These are phyloP conservation scores for Serrognathus titanus DNA, from an alignment of 2,888 invertebrate genomes.

Conservation along the genomic window DNA sequence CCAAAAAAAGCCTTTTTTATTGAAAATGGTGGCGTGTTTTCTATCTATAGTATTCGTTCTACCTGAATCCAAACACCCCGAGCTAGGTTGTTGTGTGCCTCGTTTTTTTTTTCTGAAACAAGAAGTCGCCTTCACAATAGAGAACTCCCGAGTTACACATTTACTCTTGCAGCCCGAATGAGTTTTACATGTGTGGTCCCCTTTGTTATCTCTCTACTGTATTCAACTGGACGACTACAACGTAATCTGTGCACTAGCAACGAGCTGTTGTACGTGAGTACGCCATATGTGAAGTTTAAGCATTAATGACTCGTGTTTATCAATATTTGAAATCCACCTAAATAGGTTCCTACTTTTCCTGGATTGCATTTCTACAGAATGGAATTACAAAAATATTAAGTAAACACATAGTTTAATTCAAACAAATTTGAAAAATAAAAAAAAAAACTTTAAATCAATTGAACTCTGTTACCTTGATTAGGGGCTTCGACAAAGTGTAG, in stretches of 20 bases:
- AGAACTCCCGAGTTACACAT: conserved; percentile 31
- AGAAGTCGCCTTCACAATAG: conserved; percentile 20
- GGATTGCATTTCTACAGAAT: too few species aligned
- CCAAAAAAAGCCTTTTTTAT: neutral
- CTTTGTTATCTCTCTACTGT: neutral
- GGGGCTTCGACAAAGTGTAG: too few species aligned
- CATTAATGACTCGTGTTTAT: conserved; percentile 23
- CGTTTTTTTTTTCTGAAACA: neutral
- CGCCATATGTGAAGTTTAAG: conserved; percentile 24
- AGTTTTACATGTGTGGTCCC: conserved; percentile 9
- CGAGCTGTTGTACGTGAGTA: conserved; percentile 11
- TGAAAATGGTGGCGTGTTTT: neutral
- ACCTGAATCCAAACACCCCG: conserved; percentile 1
- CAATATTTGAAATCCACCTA: conserved; percentile 13
- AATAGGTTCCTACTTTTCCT: too few species aligned
- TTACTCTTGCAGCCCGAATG: conserved; percentile 16
- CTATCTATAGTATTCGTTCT: neutral
- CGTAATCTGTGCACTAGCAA: conserved; percentile 15
- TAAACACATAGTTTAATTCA: too few species aligned
- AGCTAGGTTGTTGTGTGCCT: neutral
- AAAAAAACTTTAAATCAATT: too few species aligned
- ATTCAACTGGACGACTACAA: conserved; percentile 15
- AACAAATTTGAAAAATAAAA: too few species aligned
- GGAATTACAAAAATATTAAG: too few species aligned
- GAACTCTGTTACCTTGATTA: too few species aligned